Base-by-base conservation (phyloP, 2,888 invertebrate species). In the Bombylius discolor region DNA sequence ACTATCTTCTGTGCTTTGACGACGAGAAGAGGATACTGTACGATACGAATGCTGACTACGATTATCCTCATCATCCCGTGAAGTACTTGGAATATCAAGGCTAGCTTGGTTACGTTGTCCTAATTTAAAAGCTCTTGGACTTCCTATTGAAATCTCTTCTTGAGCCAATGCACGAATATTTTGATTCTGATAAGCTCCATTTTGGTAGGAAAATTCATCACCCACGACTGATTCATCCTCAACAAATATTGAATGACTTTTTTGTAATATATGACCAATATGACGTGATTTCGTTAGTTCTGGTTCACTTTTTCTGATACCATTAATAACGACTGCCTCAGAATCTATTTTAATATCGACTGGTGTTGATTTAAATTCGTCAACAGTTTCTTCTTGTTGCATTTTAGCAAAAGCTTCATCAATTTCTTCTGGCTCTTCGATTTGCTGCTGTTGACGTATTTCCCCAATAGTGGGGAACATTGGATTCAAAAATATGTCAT, bases 1-100 rank as follows among this genome's bases (percentile, higher is more conserved):
- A 65, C 90, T 90, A 64, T 92, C 92, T 75, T 93, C 93, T 0
- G 92, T 92, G 67, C 91, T 91, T 74, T 93, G 92, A 52, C 92
- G 79, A 62, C 92, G 78, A 0, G 91, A 91, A 4, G 91, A 91
- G 0, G 91, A 92, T 1, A 89, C 85, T 65, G 91, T 91, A 63
- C 91, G 79, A 79, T 87, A 89, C 0, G 91, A 91, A 74, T 91
- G 87, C 4, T 89, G 91, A 68, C 91, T 91, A 63, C 85, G 79
- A 64, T 85, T 89, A 65, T 92, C 92, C 59, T 92, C 91, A 62
- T 90, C 89, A 58, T 85, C 87, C 53, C 82, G 81, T 60, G 81
- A 81, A 61, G 81, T 80, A 68, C 81, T 83, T 4, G 89, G 90
- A 66, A 89, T 88, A 71, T 89, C 89, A 50, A 89, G 77, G 60